These are phyloP conservation scores for Biston betularia DNA, from an alignment of 2,888 invertebrate genomes.

Conservation along the genomic window DNA sequence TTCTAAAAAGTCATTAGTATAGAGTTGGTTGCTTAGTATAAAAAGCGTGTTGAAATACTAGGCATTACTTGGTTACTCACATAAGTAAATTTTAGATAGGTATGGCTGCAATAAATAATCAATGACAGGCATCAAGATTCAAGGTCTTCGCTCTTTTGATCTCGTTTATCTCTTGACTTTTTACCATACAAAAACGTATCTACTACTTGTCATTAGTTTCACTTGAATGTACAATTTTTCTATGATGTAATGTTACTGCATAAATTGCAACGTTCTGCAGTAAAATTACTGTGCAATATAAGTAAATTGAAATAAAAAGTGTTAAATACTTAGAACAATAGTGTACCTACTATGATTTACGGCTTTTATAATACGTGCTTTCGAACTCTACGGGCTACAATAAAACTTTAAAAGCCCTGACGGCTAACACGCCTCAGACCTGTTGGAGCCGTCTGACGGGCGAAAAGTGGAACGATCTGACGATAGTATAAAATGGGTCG, in stretches of 20 bases:
- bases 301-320: background rate
- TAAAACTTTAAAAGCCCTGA: slow-evolving; percentile 42
- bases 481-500: slow-evolving; percentile 81
- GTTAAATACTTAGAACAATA: background rate
- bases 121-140: no score
- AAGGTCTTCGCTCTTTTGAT: no score
- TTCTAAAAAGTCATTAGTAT: slow-evolving; percentile 1
- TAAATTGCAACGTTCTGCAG: background rate
- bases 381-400: slow-evolving; percentile 18
- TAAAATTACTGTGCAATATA: background rate
- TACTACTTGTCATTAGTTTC: background rate
- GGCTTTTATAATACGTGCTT: slow-evolving; percentile 7
- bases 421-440: slow-evolving; percentile 49
- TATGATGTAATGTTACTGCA: no score
- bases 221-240: background rate
- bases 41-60: no score
- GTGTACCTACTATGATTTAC: slow-evolving; percentile 4
- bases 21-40: no score
- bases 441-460: slow-evolving; percentile 59
- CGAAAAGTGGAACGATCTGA: slow-evolving; percentile 74
- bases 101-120: no score
- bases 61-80: no score
- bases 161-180: no score
- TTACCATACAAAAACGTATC: no score
- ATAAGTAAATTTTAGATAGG: no score